Evolutionary conservation across 2,113 vertebrate genomes (phyloP), one percentile per base, ranked within the genome.

Genomic region (Colossoma macropomum): DNA sequence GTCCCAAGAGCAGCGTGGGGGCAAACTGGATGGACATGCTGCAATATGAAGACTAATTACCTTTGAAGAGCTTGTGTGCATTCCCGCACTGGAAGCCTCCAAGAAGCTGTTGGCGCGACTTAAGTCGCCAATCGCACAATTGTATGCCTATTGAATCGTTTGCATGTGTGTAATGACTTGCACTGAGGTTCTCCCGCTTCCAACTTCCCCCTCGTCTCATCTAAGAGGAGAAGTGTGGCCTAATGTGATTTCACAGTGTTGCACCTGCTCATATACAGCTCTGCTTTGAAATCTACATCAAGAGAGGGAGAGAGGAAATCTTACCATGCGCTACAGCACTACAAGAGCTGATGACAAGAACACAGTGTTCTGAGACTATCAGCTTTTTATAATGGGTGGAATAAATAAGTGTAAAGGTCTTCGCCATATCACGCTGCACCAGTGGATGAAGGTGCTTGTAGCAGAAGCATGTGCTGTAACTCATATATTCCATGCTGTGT

Each of bases 31-130:
- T 91, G 93, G 91, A 94, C 93, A 92, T 91, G 89, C 91, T 89
- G 91, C 92, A 93, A 91, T 93, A 94, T 93, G 91, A 93, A 94
- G 92, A 94, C 91, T 94, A 93, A 94, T 94, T 94, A 93, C 92
- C 91, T 95, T 92, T 93, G 92, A 94, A 93, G 88, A 91, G 86
- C 25, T 87, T 86, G 89, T 89, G 89, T 91, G 91, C 90, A 90
- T 92, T 70, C 73, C 72, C 76, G 38, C 76, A 91, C 87, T 91
- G 87, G 87, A 90, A 90, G 88, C 87, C 90, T 92, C 89, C 71
- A n/a, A 79, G 89, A 89, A 84, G 88, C 85, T 54, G 85, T 66
- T 82, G 87, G 86, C 87, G 30, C 76, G 86, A 87, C 85, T 89
- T 86, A 86, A 90, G 87, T 86, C 60, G 81, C 77, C 86, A 89